These are phyloP conservation scores for Cuniculus paca DNA, from an alignment of 2,797 vertebrate species.

Conservation along the genomic window DNA sequence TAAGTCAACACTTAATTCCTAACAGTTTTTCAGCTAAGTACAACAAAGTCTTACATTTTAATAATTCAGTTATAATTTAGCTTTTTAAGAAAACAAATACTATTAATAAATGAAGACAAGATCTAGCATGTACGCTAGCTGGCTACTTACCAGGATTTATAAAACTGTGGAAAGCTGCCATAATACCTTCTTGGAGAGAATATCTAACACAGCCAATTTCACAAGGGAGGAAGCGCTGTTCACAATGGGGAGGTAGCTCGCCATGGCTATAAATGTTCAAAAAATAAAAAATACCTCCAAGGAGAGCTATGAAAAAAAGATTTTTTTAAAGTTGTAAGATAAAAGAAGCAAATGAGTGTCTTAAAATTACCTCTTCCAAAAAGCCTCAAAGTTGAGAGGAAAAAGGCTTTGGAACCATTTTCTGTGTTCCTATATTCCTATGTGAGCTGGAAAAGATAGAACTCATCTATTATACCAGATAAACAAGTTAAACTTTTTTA, in stretches of 20 bases:
- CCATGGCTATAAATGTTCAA: slow-evolving; percentile 91
- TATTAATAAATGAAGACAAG: slow-evolving; percentile 19
- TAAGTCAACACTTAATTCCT: neutral
- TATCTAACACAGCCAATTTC: slow-evolving; percentile 91
- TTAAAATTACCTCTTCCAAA: slow-evolving; percentile 12
- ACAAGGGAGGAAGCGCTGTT: slow-evolving; percentile 90
- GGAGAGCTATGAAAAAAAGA: slow-evolving; percentile 80
- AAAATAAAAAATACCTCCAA: slow-evolving; percentile 88
- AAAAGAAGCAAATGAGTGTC: neutral
- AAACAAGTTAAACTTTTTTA: neutral
- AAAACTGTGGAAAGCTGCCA: slow-evolving; percentile 89
- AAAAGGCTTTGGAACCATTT: neutral
- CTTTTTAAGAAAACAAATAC: slow-evolving; percentile 41
- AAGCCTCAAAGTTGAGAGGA: neutral
- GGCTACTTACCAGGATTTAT: slow-evolving; percentile 88
- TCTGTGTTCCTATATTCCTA: neutral
- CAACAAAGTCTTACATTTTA: slow-evolving; percentile 25
- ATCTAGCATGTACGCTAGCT: neutral
- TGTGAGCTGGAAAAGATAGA: slow-evolving; percentile 43
- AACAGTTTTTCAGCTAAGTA: neutral
- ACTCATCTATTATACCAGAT: neutral
- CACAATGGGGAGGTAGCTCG: slow-evolving; percentile 87
- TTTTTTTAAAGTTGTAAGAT: neutral
- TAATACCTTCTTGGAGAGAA: slow-evolving; percentile 88
- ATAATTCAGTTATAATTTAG: neutral